Evolutionary conservation across 2,888 invertebrate genomes (phyloP).

Genomic region (Baronia brevicornis): DNA sequence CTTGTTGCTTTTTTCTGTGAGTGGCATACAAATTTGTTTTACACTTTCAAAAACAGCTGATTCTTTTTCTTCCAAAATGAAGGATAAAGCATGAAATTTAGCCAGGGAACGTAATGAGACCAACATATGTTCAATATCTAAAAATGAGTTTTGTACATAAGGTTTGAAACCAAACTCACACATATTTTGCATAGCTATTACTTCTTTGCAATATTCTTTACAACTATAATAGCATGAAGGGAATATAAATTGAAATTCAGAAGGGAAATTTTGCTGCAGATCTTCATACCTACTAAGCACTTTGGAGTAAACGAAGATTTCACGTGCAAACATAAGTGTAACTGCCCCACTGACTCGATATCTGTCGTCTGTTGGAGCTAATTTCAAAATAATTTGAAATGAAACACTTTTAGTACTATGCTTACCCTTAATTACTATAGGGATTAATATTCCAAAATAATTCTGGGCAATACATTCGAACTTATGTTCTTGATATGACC

Average conservation of each 20-base stretch:
- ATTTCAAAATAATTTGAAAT: slow-evolving; percentile 46
- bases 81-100: slow-evolving; percentile 54
- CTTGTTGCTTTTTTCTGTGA: slow-evolving; percentile 38
- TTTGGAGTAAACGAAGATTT: slow-evolving; percentile 50
- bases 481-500: slow-evolving; percentile 29
- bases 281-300: slow-evolving; percentile 37
- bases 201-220: slow-evolving; percentile 49
- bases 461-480: slow-evolving; percentile 55
- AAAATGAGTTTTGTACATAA: slow-evolving; percentile 33
- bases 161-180: slow-evolving; percentile 40
- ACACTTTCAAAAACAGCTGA: slow-evolving; percentile 32
- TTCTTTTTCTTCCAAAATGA: slow-evolving; percentile 37
- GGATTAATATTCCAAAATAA: slow-evolving; percentile 57
- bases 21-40: slow-evolving; percentile 38
- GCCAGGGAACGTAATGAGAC: slow-evolving; percentile 46
- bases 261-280: slow-evolving; percentile 28
- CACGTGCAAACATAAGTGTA: slow-evolving; percentile 48
- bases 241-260: slow-evolving; percentile 26
- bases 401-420: slow-evolving; percentile 21
- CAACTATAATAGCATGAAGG: slow-evolving; percentile 48
- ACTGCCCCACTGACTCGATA: slow-evolving; percentile 58
- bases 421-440: slow-evolving; percentile 37
- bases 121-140: slow-evolving; percentile 46
- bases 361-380: slow-evolving; percentile 55
- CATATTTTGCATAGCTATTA: slow-evolving; percentile 54